Percentiles rank a stretch among this genome's conserved stretches.
Conservation (phyloP, 2,113 vertebrate species). For the Ranitomeya imitator region DNA sequence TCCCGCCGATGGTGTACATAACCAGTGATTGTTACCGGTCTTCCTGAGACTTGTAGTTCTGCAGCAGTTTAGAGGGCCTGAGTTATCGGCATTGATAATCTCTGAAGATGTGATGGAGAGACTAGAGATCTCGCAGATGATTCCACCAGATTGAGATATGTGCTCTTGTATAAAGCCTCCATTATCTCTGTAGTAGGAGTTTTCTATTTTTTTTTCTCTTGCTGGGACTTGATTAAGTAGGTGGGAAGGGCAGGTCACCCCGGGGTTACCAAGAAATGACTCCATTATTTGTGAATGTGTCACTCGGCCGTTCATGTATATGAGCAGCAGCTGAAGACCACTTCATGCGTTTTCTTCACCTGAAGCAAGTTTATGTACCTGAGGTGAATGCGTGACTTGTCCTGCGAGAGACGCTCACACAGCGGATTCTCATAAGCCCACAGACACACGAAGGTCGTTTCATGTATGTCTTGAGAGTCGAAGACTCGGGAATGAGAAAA, state of each 20-base stretch:
- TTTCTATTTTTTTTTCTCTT: conserved; percentile 17
- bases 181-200: conserved; percentile 31
- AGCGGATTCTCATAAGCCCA: background rate
- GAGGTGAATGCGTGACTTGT: conserved; percentile 33
- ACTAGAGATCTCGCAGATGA: background rate
- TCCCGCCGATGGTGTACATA: background rate
- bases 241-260: conserved; percentile 51
- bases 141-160: background rate
- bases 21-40: background rate
- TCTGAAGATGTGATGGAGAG: background rate
- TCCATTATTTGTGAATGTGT: conserved; percentile 47
- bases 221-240: conserved; percentile 48
- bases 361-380: conserved; percentile 31
- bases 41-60: background rate
- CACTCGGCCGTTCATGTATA: conserved; percentile 32
- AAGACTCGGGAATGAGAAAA: background rate
- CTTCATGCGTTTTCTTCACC: conserved; percentile 31
- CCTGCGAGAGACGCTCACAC: background rate
- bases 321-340: conserved; percentile 2
- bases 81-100: too few relatives aligned
- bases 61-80: background rate
- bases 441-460: background rate
- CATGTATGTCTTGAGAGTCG: background rate
- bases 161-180: conserved; percentile 8
- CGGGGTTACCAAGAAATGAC: conserved; percentile 49